Evolutionary conservation across 2,113 vertebrate species (phyloP), one percentile per base, ranked within the genome.

Genomic region (Ptilonorhynchus violaceus): DNA sequence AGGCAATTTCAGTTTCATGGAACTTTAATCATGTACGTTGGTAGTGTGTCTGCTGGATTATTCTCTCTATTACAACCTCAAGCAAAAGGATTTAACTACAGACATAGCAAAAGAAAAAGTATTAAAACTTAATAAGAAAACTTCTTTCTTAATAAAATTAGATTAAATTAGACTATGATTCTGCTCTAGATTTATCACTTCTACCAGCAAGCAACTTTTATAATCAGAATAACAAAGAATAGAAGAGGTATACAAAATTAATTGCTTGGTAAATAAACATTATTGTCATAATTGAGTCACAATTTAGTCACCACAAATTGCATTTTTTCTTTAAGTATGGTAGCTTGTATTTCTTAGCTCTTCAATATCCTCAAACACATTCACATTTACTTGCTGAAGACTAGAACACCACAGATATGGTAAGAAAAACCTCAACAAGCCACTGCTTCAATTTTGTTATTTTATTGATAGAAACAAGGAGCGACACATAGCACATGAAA

Each of bases 191-290:
- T 91, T 96, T 91, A 87, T 63, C 78, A 73, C 2, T 15, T 95
- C 59, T 82, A 60, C 46, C 64, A 23, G 46, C 5, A 85, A 69
- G 88, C 58, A 92, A 92, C 84, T 93, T 94, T 87, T 87, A 85
- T 66, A 42, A 5, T 88, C n/a, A 87, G 59, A 92, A 75, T 64
- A 94, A 46, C 24, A 58, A 81, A 72, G 76, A 95, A 92, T 93
- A 89, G 37, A 96, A 92, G 49, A 30, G 4, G 7, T 86, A 72
- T 83, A 64, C 39, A 96, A 96, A 96, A 96, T 89, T 73, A 91
- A 86, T 89, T 49, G 28, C n/a, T 95, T 62, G 79, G 10, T 53
- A 78, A 96, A 92, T 49, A 68, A 55, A 78, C 11, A 79, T 73
- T 94, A 46, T 74, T 82, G 42, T 53, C 58, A 46, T 74, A 92